Evolutionary conservation across 2,113 vertebrate genomes (phyloP), one percentile per base, ranked within the genome.

Genomic region (Muntiacus muntjak): DNA sequence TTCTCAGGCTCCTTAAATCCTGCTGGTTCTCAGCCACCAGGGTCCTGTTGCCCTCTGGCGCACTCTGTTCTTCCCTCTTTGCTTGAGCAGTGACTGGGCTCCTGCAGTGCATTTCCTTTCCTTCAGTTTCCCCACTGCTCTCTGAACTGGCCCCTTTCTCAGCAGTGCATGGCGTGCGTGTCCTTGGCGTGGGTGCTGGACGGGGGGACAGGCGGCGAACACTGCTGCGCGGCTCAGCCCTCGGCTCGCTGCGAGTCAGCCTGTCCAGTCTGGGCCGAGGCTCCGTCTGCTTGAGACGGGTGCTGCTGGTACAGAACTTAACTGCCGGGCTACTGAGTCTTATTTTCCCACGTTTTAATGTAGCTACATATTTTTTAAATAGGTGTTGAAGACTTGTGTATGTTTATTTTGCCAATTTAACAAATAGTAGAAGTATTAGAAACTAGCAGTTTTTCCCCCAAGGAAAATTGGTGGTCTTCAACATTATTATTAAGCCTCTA

Each of bases 301-400:
- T 52, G 8, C 50, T 55, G 26, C 62, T 82, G 28, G 57, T 64
- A 58, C 14, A 52, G 86, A 93, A 47, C 40, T 86, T 71, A 93
- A 74, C 3, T 30, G 1, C 6, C 28, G 23, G 54, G 43, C 55
- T 89, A 71, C 19, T 86, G 36, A 88, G 6, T 88, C 67, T 85
- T 92, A 1, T 64, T 92, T 97, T 97, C n/a, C 91, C 33, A 86
- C 15, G 19, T 89, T 96, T 95, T 95, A 57, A 40, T 89, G 94
- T 95, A 71, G 33, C 62, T 93, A 14, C 30, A 9, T 94, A 33
- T 78, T 86, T 83, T 83, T 55, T 87, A 43, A 25, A 60, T 54
- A 81, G 25, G 83, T 28, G 1, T 40, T 74, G 36, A 50, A 83
- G n/a, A 71, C 40, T 23, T 16, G 21, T 2, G 1, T 54, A 6